These are phyloP conservation scores for Agelastica alni DNA, from an alignment of 2,888 invertebrate genomes.

Conservation along the genomic window DNA sequence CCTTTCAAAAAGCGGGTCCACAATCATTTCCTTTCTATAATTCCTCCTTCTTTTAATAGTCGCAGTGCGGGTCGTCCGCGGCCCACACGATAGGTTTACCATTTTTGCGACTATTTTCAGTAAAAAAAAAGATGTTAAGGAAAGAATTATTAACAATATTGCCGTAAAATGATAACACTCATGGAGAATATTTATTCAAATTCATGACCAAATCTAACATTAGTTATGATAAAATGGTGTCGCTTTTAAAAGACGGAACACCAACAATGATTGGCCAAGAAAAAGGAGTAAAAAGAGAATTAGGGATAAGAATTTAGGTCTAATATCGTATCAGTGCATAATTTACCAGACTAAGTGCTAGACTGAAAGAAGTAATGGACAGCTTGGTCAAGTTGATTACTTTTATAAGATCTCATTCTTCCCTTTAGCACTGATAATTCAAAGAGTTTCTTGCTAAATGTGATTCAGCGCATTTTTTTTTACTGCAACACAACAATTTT, in stretches of 20 bases:
- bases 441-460: background rate
- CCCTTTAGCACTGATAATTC: too few relatives aligned
- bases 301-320: conserved; percentile 7
- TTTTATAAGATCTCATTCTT: too few relatives aligned
- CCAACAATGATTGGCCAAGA: conserved; percentile 7
- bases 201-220: conserved; percentile 25
- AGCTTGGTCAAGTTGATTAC: too few relatives aligned
- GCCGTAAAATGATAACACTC: background rate
- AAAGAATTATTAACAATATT: too few relatives aligned
- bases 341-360: conserved; percentile 7
- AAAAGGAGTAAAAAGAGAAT: conserved; percentile 9
- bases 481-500: background rate
- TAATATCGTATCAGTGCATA: conserved; percentile 8
- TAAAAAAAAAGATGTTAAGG: too few relatives aligned
- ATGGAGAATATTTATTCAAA: conserved; percentile 15
- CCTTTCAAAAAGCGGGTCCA: too few relatives aligned
- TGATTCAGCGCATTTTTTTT: background rate
- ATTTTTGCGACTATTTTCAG: too few relatives aligned
- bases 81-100: too few relatives aligned
- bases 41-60: too few relatives aligned
- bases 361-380: too few relatives aligned
- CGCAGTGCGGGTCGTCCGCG: too few relatives aligned
- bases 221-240: conserved; percentile 29
- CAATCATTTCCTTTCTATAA: too few relatives aligned
- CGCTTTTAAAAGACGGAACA: conserved; percentile 9